Conservation (phyloP, 2,888 invertebrate species). For the Druceiella hillmani region DNA sequence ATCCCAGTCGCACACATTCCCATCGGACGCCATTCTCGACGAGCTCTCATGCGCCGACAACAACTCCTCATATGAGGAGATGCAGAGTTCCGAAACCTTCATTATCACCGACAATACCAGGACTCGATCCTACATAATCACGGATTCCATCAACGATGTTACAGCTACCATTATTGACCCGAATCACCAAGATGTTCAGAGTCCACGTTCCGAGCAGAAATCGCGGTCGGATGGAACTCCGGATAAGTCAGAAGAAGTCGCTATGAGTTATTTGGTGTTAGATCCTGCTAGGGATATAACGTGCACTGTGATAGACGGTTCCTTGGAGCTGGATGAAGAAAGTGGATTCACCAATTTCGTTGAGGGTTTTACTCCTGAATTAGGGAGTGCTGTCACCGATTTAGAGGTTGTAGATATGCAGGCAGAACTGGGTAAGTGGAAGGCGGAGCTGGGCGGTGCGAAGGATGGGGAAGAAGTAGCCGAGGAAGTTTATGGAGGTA, state of each 20-base stretch:
- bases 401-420: conserved; percentile 27
- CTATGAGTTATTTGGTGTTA: conserved; percentile 34
- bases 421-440: neutral
- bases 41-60: conserved; percentile 29
- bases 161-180: conserved; percentile 32
- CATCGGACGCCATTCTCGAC: conserved; percentile 32
- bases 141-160: conserved; percentile 33
- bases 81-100: conserved; percentile 34
- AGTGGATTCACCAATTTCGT: conserved; percentile 30
- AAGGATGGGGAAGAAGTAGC: conserved; percentile 22
- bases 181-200: too few relatives aligned
- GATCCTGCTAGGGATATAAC: conserved; percentile 34
- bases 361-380: too few relatives aligned
- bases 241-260: conserved; percentile 8
- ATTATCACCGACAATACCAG: conserved; percentile 38
- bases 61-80: conserved; percentile 30
- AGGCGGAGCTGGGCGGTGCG: conserved; percentile 10
- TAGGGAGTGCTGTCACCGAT: conserved; percentile 26
- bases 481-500: conserved; percentile 17
- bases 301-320: conserved; percentile 31
- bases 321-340: conserved; percentile 29
- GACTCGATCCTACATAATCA: conserved; percentile 36
- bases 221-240: neutral
- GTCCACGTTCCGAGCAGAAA: conserved; percentile 21
- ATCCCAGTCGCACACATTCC: too few relatives aligned